Conservation (phyloP, 1,140 invertebrate species). For the Papilio polyxenes region DNA sequence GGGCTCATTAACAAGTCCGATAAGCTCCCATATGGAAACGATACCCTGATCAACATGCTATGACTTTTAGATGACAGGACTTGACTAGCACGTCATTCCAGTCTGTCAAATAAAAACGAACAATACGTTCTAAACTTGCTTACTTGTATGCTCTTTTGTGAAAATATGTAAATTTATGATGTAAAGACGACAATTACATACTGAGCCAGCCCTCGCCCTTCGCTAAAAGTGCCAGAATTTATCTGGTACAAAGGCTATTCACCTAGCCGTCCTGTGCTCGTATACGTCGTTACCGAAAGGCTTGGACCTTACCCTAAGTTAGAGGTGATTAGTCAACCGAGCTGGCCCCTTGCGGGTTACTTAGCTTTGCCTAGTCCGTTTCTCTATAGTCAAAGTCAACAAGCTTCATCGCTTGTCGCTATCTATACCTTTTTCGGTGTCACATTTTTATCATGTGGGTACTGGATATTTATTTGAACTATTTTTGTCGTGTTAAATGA, state of each 20-base stretch:
- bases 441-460: conserved; percentile 18
- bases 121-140: neutral
- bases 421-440: conserved; percentile 20
- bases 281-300: too few relatives aligned
- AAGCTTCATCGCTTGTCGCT: conserved; percentile 23
- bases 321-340: too few relatives aligned
- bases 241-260: too few relatives aligned
- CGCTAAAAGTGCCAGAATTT: too few relatives aligned
- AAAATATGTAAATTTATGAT: too few relatives aligned
- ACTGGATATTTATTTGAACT: conserved; percentile 21
- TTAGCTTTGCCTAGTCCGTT: neutral
- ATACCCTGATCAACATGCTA: conserved; percentile 20
- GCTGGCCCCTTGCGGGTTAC: too few relatives aligned
- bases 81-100: neutral
- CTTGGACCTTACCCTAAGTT: too few relatives aligned
- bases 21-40: conserved; percentile 37
- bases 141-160: too few relatives aligned
- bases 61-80: neutral
- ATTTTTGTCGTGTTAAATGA: conserved; percentile 13
- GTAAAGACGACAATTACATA: too few relatives aligned
- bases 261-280: too few relatives aligned
- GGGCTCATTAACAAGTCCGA: conserved; percentile 36
- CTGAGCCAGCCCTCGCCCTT: too few relatives aligned
- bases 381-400: neutral
- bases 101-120: neutral